These are phyloP conservation scores for Myoxocephalus aenaeus DNA, from an alignment of 2,797 vertebrate genomes.

Conservation along the genomic window DNA sequence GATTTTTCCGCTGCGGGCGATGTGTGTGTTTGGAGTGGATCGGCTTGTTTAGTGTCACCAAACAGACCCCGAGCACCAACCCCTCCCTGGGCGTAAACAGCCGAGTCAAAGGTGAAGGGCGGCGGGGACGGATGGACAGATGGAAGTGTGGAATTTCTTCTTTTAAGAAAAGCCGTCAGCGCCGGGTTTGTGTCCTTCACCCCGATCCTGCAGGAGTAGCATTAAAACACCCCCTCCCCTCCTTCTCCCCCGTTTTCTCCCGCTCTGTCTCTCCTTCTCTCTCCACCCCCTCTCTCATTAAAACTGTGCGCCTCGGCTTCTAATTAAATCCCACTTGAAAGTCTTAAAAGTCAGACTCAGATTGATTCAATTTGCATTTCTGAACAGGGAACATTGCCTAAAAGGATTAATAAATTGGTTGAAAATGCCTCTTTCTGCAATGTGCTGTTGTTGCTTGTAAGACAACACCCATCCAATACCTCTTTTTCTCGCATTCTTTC, in stretches of 20 bases:
- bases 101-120: constrained; percentile 73
- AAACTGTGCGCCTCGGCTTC: constrained; percentile 85
- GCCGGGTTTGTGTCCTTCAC: constrained; percentile 78
- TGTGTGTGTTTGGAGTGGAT: constrained; percentile 40
- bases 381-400: constrained; percentile 88
- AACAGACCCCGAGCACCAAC: constrained; percentile 32
- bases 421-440: constrained; percentile 83
- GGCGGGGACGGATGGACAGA: constrained; percentile 62
- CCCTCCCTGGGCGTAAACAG: constrained; percentile 59
- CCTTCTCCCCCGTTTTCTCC: constrained; percentile 43
- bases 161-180: constrained; percentile 69
- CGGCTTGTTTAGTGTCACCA: constrained; percentile 56
- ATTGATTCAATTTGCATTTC: constrained; percentile 90
- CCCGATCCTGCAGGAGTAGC: constrained; percentile 77
- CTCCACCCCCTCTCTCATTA: constrained; percentile 87
- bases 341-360: constrained; percentile 89
- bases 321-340: constrained; percentile 90
- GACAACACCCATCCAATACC: constrained; percentile 75
- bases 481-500: constrained; percentile 55
- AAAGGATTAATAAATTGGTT: constrained; percentile 89
- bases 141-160: constrained; percentile 49
- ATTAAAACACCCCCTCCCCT: constrained; percentile 69
- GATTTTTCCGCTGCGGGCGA: constrained; percentile 50
- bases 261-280: constrained; percentile 59
- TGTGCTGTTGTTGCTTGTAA: constrained; percentile 80